phyloP scores from a whole-genome alignment of 2,888 invertebrate genomes.

The Calliopum simillimum region DNA sequence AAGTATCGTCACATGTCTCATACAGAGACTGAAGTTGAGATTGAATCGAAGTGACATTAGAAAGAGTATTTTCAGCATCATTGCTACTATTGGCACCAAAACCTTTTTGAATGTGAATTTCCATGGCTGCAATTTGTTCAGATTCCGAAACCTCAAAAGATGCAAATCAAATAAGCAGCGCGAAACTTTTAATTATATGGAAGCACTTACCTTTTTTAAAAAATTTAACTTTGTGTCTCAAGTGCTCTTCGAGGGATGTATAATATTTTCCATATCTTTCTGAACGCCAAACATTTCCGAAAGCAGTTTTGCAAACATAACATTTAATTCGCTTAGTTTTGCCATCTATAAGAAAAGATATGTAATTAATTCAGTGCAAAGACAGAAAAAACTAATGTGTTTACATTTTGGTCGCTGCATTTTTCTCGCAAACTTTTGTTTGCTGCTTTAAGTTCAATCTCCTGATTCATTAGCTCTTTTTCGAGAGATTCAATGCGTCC shows the following conservation, averaged over 20 bases:
- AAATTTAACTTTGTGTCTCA: conserved; percentile 64
- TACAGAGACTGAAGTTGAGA: conserved; percentile 66
- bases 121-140: conserved; percentile 57
- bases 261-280: conserved; percentile 67
- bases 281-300: conserved; percentile 65
- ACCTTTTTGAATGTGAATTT: conserved; percentile 47
- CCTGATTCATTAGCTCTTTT: conserved; percentile 83
- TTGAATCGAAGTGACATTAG: conserved; percentile 66
- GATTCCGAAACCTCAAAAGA: conserved; percentile 58
- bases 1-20: conserved; percentile 57
- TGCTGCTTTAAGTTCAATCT: conserved; percentile 79
- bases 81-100: conserved; percentile 43
- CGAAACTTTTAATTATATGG: conserved; percentile 16
- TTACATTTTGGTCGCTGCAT: conserved; percentile 81
- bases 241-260: conserved; percentile 66
- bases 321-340: conserved; percentile 64
- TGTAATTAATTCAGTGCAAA: background rate
- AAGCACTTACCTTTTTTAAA: conserved; percentile 57
- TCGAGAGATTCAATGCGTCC: conserved; percentile 86
- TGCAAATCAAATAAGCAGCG: conserved; percentile 38
- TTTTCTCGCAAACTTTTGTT: conserved; percentile 66
- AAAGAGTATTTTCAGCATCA: conserved; percentile 65
- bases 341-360: conserved; percentile 55
- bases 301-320: conserved; percentile 63
- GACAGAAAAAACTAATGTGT: conserved; percentile 12